These are phyloP conservation scores for Embidobia sp. DNA, from an alignment of 2,888 invertebrate genomes.

Conservation along the genomic window DNA sequence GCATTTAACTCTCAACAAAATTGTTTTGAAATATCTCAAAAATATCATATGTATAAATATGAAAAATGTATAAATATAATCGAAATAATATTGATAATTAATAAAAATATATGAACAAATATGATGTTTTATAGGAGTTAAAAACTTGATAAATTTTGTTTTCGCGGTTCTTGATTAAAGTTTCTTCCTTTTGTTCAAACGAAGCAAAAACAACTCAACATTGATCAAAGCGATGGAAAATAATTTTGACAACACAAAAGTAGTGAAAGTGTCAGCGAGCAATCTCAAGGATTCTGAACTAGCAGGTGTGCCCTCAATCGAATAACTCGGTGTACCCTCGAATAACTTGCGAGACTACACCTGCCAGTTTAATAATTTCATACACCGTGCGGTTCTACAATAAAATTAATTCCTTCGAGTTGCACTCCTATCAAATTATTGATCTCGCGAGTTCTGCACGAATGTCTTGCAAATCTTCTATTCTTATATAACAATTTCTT, in stretches of 20 bases:
- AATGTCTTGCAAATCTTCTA: no score
- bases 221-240: no score
- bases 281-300: conserved; percentile 47
- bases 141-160: no score
- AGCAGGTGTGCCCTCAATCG: conserved; percentile 41
- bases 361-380: conserved; percentile 36
- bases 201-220: no score
- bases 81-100: no score
- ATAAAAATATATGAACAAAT: no score
- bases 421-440: conserved; percentile 4
- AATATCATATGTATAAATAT: no score
- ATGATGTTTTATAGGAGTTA: no score
- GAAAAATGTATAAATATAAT: no score
- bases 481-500: no score
- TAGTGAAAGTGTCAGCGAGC: conserved; percentile 38
- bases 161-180: not conserved
- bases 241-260: conserved; percentile 2
- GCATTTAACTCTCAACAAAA: no score
- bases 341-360: conserved; percentile 34
- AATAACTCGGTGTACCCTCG: conserved; percentile 27
- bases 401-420: conserved; percentile 9
- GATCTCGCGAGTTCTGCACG: not conserved
- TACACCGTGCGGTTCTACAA: conserved; percentile 1
- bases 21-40: no score
- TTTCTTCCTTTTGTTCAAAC: not conserved